These are phyloP conservation scores for Oxyteleia sp. DNA, from an alignment of 2,888 invertebrate species.

Conservation along the genomic window DNA sequence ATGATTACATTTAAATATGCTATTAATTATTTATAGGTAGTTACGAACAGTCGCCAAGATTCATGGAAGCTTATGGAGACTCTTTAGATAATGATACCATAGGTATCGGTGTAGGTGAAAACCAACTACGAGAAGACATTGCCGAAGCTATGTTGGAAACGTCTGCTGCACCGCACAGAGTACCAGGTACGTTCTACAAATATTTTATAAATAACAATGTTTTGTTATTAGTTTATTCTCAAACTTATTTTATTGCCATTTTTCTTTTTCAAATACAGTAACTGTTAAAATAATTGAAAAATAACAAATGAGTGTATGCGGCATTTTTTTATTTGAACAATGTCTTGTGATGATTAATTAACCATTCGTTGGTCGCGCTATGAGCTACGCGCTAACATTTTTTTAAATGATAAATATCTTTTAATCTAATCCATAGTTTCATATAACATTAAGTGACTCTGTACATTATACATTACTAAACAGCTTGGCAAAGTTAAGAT, in stretches of 20 bases:
- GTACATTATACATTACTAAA: too few relatives aligned
- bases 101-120: conserved; percentile 90
- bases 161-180: conserved; percentile 88
- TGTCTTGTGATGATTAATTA: background rate
- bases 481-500: too few relatives aligned
- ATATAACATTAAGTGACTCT: too few relatives aligned
- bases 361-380: too few relatives aligned
- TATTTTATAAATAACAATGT: conserved; percentile 11
- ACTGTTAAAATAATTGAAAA: conserved; percentile 27
- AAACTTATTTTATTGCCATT: conserved; percentile 29
- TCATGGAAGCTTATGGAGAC: conserved; percentile 92
- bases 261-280: conserved; percentile 23
- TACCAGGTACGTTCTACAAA: conserved; percentile 85
- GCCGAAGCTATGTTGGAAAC: conserved; percentile 98
- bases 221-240: conserved; percentile 39
- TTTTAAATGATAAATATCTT: too few relatives aligned
- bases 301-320: conserved; percentile 1
- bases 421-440: too few relatives aligned
- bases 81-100: conserved; percentile 84
- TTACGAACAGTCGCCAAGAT: conserved; percentile 95
- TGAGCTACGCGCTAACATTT: too few relatives aligned
- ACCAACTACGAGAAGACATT: conserved; percentile 94
- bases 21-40: conserved; percentile 90
- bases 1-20: background rate
- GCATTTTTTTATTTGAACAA: background rate